A percentile compares a stretch with the other conserved stretches of the same genome.
phyloP scores from a whole-genome alignment of 2,113 vertebrate genomes.

The Ceyx cyanopectus region DNA sequence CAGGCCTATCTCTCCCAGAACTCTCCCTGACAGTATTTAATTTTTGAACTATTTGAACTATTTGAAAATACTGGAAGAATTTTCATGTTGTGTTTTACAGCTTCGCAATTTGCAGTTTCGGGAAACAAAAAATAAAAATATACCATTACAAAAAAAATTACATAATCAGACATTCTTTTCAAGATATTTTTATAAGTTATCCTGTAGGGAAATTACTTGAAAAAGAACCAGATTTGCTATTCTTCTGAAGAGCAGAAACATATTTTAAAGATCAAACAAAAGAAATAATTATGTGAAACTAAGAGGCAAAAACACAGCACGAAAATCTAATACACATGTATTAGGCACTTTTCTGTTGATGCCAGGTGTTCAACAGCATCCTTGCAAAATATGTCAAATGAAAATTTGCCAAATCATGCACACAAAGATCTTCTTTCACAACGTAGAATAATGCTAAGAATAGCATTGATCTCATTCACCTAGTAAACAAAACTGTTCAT shows the following conservation, averaged over 20 bases:
- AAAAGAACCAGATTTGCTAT: constrained; percentile 24
- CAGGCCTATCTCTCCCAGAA: neutral
- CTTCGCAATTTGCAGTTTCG: neutral
- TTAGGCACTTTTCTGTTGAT: neutral
- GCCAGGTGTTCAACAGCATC: neutral
- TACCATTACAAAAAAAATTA: neutral
- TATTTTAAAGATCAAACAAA: constrained; percentile 45
- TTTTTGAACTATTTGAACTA: neutral
- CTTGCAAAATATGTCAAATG: neutral
- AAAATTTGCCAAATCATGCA: neutral
- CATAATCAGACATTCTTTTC: neutral
- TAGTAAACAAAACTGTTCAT: neutral
- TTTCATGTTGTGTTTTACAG: neutral
- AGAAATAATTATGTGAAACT: constrained; percentile 41
- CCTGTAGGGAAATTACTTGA: neutral
- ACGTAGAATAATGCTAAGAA: neutral
- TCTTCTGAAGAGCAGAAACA: constrained; percentile 27
- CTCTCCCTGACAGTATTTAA: neutral
- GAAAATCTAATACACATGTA: neutral
- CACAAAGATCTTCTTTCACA: neutral
- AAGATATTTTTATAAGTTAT: neutral
- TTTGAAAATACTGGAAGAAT: neutral
- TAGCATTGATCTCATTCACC: neutral
- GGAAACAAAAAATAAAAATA: constrained; percentile 18
- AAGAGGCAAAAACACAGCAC: neutral